Base-by-base conservation (phyloP, 2,888 invertebrate species). In the Syrphus vitripennis region DNA sequence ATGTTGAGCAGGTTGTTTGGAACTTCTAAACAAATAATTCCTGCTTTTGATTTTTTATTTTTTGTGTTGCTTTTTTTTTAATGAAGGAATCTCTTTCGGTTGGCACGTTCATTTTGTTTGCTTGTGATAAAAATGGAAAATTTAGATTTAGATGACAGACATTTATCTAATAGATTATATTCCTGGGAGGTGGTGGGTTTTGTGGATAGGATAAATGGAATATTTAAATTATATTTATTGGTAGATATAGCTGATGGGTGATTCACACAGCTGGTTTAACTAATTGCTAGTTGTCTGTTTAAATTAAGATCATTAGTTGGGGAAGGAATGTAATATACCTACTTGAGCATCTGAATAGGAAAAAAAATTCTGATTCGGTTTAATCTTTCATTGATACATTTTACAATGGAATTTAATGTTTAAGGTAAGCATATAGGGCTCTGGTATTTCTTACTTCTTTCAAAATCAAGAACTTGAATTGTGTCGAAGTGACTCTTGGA, bases 21-120 rank as follows among this genome's bases (percentile, higher is more conserved):
- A 72, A 69, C 53, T 71, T 76, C 81, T 84, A 84, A 84, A 81
- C 84, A 84, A 84, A 84, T 81, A 80, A 69, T 76, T 81, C 61
- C 59, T 67, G 31, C 37, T 42, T 16, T 34, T 40, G 61, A 63
- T 26, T n/a, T n/a, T 45, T 12, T 12, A 40, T 70, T 53, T 63
- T 31, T 7, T 31, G 9, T 5, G 5, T 31, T 7, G 5, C 26
- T 37, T 3, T 14, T 2, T 19, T 57, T 63, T 70, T 42, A 71
- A 57, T 71, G 31, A 57, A 50, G 26, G 63, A 65, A 53, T 59
- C 34, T 67, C 42, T 65, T 59, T n/a, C 24, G 34, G 50, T 1
- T 70, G 74, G 50, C 83, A 81, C 76, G 76, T 72, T 67, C 37
- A 10, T 2, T 34, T 0, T n/a, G 29, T 48, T 70, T 40, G 50